phyloP scores from a whole-genome alignment of 1,140 invertebrate species.

The Magallana angulata region DNA sequence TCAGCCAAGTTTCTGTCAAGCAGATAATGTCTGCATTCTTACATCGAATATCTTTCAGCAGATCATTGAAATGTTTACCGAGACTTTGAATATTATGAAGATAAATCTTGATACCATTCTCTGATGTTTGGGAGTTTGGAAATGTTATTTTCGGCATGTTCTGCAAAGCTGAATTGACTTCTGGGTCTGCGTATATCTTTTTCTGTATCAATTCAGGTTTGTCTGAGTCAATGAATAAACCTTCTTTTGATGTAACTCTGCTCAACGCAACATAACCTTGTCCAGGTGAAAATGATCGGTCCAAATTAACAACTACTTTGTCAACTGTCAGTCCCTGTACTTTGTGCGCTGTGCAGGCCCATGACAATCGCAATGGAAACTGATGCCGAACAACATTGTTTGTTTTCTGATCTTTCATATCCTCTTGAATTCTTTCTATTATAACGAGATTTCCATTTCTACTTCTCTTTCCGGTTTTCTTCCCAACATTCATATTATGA shows the following conservation, averaged over 20 bases:
- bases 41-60: neutral
- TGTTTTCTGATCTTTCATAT: neutral
- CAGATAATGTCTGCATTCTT: conserved; percentile 16
- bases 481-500: conserved; percentile 36
- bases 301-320: conserved; percentile 32
- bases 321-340: conserved; percentile 43
- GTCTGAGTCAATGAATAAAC: conserved; percentile 30
- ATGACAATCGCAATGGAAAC: too few relatives aligned
- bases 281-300: conserved; percentile 20
- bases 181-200: neutral
- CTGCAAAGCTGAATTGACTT: neutral
- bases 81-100: too few relatives aligned
- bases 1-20: conserved; percentile 41
- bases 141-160: neutral
- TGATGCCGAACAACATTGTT: conserved; percentile 35
- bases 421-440: conserved; percentile 9
- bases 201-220: neutral
- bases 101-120: neutral
- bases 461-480: neutral
- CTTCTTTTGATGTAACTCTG: conserved; percentile 40
- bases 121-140: neutral
- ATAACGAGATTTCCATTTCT: neutral
- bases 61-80: conserved; percentile 9
- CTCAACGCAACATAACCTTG: conserved; percentile 33
- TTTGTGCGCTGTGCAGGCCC: conserved; percentile 45